A percentile compares a stretch with the other conserved stretches of the same genome.
phyloP scores from a whole-genome alignment of 1,140 invertebrate species.

The Listronotus bonariensis region DNA sequence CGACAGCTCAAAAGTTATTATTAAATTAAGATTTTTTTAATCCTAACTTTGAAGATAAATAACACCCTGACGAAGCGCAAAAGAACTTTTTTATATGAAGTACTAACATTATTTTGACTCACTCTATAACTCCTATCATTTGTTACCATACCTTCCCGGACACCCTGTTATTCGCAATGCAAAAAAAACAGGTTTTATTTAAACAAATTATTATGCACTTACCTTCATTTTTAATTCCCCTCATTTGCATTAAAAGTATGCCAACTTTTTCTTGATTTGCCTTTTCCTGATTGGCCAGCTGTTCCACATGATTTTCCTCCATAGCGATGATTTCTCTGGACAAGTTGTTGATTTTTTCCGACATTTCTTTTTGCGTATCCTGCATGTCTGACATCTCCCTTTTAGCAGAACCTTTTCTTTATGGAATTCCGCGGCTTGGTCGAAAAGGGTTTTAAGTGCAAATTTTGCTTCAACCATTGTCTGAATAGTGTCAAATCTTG shows the following conservation, averaged over 20 bases:
- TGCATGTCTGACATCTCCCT: conserved; percentile 60
- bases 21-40: too few species aligned
- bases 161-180: conserved; percentile 8
- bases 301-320: conserved; percentile 52
- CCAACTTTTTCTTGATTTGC: conserved; percentile 60
- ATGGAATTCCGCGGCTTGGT: conserved; percentile 60
- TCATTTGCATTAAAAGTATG: conserved; percentile 50
- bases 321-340: conserved; percentile 56
- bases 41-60: too few species aligned
- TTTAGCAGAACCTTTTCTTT: conserved; percentile 55
- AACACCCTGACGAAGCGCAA: neutral
- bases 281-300: conserved; percentile 45
- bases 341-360: conserved; percentile 46
- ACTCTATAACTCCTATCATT: too few species aligned
- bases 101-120: too few species aligned
- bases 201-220: conserved; percentile 16
- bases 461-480: conserved; percentile 69
- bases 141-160: too few species aligned
- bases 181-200: neutral
- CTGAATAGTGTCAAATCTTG: conserved; percentile 67
- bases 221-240: conserved; percentile 39
- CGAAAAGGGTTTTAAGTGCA: conserved; percentile 64
- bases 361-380: conserved; percentile 57
- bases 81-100: too few species aligned
- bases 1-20: too few species aligned